Evolutionary conservation across 2,888 invertebrate genomes (phyloP), one percentile per base, ranked within the genome.

Genomic region (Dasysyrphus albostriatus): DNA sequence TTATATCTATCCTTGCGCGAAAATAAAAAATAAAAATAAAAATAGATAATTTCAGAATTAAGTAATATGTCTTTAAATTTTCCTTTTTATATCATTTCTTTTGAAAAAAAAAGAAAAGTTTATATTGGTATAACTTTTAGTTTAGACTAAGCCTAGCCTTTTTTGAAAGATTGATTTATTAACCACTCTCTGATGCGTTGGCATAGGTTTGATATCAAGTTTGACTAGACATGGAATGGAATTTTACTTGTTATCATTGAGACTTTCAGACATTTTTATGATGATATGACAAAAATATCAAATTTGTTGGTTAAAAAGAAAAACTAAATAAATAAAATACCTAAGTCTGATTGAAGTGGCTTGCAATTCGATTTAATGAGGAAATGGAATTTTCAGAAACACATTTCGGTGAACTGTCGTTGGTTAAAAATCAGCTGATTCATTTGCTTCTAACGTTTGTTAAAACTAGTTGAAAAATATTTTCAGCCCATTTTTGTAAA

Each of bases 121-220:
- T 0, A 7, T n/a, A 6, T 2, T 14, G 9, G 24, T 24, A 8
- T 29, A 24, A 63, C 63, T 63, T 63, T 63, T 29, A 29, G 10
- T 32, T 63, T 63, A 24, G 39, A 19, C 37, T 63, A n/a, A 24
- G 61, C 24, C 39, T 63, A 63, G 58, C 16, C 37, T 58, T 58
- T 34, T 37, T 54, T 16, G 67, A 34, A 37, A 63, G 44, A 44
- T 67, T 67, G 67, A 67, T 67, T 67, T 67, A 67, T 67, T 49
- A 32, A 49, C 34, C 63, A 63, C 63, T 63, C 63, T 63, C 29
- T 9, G 63, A 44, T 63, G 29, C 34, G 49, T 65, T 47, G 65
- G 65, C 14, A 34, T 49, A 37, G 5, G 7, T 34, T 37, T 34
- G 14, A 34, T 37, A 49, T 16, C 67, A 42, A 44, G 44, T 49